Base-by-base conservation (phyloP, 1,140 invertebrate species). In the Apis laboriosa region DNA sequence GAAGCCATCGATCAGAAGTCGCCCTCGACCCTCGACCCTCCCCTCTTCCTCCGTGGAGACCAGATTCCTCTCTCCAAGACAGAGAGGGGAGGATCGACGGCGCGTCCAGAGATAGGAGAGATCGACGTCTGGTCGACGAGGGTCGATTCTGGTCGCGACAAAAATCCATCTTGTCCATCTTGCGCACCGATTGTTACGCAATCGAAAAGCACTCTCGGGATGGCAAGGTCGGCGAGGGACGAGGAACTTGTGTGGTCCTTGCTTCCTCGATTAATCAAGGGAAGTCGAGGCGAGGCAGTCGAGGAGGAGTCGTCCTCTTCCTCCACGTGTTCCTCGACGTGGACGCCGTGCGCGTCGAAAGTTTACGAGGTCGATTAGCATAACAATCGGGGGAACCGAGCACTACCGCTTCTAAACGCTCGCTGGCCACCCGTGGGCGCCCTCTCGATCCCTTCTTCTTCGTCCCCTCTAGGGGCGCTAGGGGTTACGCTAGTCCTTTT, bases 1-100 rank as follows among this genome's bases (percentile, higher is more conserved):
- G 68, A 43, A 75, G 68, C 73, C 28, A 87, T 87, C 85, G 43
- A 87, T 87, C 85, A 87, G 53, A 21, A 80, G 58, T 67, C 63
- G 15, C 19, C 55, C 51, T 17, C 86, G 73, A 86, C 76, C 76
- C 76, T 56, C 76, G 85, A 87, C 77, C 73, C 80, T 68, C 51
- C 77, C 60, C 49, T 43, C 5, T 43, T 43, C 34, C 34, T 7
- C 34, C 34, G 24, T 24, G 55, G 55, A 72, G 51, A 68, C 75
- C 56, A 78, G 63, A 75, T 64, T 58, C 71, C 74, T 49, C 19
- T 28, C 24, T 15, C 53, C 53, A 5, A 34, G 49, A 68, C n/a
- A 34, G 19, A 9, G 28, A 55, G 55, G 55, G 43, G 76, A 55
- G 67, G 63, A 79, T 86, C 19, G 1, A 51, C 58, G 12, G 15